phyloP scores from a whole-genome alignment of 1,140 invertebrate genomes.

The Apocrypta bakeri region DNA sequence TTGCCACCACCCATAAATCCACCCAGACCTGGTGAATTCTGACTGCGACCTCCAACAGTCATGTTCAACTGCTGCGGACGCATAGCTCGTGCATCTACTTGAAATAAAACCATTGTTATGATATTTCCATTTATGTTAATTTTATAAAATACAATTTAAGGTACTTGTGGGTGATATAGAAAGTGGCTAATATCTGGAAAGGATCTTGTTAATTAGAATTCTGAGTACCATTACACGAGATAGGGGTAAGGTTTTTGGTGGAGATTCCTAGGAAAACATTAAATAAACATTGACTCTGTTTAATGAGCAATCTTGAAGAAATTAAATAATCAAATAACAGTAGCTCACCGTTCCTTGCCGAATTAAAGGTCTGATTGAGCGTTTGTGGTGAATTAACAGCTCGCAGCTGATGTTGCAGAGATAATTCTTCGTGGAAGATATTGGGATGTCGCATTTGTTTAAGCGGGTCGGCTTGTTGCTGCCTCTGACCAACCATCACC shows the following conservation, averaged over 20 bases:
- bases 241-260: constrained; percentile 56
- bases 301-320: not conserved
- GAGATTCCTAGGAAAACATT: constrained; percentile 54
- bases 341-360: constrained; percentile 66
- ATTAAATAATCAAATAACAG: too few species aligned
- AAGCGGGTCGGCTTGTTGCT: constrained; percentile 69
- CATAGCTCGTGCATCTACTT: constrained; percentile 66
- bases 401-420: constrained; percentile 63
- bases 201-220: constrained; percentile 48
- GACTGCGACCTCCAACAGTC: constrained; percentile 65
- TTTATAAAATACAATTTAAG: not conserved
- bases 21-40: constrained; percentile 66
- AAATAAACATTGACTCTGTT: not conserved
- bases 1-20: constrained; percentile 67
- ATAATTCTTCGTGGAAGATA: constrained; percentile 60
- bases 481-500: constrained; percentile 68
- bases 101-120: not conserved
- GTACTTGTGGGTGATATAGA: constrained; percentile 39
- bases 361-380: constrained; percentile 71
- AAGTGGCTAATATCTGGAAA: constrained; percentile 29
- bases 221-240: constrained; percentile 59
- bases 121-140: not conserved
- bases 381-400: constrained; percentile 65
- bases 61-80: constrained; percentile 69
- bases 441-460: constrained; percentile 69